A percentile compares a stretch with the other conserved stretches of the same genome.
phyloP scores from a whole-genome alignment of 1,140 invertebrate genomes.

The Heliconius congener region DNA sequence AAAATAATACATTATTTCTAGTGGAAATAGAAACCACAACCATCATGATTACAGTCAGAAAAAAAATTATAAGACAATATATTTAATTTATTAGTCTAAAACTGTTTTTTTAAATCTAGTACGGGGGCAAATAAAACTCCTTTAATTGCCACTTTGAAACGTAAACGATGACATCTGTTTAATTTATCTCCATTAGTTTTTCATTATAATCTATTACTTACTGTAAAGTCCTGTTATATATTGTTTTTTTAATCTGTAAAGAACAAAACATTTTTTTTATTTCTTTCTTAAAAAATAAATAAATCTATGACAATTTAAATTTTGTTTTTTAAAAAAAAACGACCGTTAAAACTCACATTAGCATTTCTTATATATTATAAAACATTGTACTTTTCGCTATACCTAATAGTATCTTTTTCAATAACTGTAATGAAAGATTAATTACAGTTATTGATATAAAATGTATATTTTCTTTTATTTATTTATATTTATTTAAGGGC shows the following conservation, averaged over 20 bases:
- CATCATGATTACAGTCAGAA: not conserved
- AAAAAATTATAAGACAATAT: not conserved
- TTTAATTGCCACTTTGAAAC: constrained; percentile 22
- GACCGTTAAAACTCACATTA: too few species aligned
- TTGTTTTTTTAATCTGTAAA: not conserved
- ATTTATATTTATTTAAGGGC: too few species aligned
- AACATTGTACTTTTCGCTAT: too few species aligned
- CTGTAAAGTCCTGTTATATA: not conserved
- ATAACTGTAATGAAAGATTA: too few species aligned
- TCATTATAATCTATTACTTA: constrained; percentile 6
- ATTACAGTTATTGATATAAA: too few species aligned
- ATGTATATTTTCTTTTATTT: too few species aligned
- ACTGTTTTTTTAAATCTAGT: constrained; percentile 5
- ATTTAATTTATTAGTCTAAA: not conserved
- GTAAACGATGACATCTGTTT: constrained; percentile 13
- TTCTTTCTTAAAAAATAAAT: not conserved
- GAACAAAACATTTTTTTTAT: not conserved
- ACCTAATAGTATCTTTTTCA: too few species aligned
- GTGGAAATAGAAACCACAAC: not conserved
- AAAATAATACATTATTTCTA: not conserved
- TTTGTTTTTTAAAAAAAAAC: not conserved
- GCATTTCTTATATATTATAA: not conserved
- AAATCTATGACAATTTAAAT: not conserved
- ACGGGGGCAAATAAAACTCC: constrained; percentile 16
- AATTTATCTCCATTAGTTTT: constrained; percentile 25